Base-by-base conservation (phyloP, 2,888 invertebrate species). In the Pterostichus niger region DNA sequence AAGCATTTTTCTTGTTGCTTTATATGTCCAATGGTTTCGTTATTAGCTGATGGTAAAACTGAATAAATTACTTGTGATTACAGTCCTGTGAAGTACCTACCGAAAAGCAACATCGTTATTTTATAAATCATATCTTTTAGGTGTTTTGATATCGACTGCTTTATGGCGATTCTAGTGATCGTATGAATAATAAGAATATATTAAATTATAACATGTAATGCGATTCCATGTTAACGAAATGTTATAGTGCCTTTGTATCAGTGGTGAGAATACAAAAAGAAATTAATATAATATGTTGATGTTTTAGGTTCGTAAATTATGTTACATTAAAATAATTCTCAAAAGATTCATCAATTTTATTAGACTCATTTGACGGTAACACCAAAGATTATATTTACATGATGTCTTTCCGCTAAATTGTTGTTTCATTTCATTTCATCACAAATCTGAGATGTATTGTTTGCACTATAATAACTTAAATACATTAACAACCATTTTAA, bases 221-320 rank as follows among this genome's bases (percentile, higher is more conserved):
- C 71, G 35, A 81, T 75, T 82, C 78, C 79, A 79, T 79, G 79
- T 79, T 79, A 79, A 82, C 82, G 83, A 83, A 83, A 77, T 64
- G 68, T 83, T 77, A 83, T 83, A 83, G 83, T 83, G 83, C 83
- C 83, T 83, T 83, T 83, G 83, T 83, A 76, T 77, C 76, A 77
- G 83, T 77, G 83, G 83, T 64, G 68, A 75, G 77, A 76, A 76
- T 35, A 77, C 76, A 83, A 83, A 52, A 76, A 76, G 9, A 35
- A 61, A 49, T 82, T 82, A 46, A 49, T 77, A 73, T 59, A 46
- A 73, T 59, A 46, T 56, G 52, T 71, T 82, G 40, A 46, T 59
- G 35, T 40, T 54, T n/a, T 64, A 24, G 46, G 56, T 64, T 79
- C 46, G 10, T 56, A 33, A 77, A 9, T 77, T 77, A 15, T 35